Base-by-base conservation (phyloP, 2,113 vertebrate species). In the Pagrus major region DNA sequence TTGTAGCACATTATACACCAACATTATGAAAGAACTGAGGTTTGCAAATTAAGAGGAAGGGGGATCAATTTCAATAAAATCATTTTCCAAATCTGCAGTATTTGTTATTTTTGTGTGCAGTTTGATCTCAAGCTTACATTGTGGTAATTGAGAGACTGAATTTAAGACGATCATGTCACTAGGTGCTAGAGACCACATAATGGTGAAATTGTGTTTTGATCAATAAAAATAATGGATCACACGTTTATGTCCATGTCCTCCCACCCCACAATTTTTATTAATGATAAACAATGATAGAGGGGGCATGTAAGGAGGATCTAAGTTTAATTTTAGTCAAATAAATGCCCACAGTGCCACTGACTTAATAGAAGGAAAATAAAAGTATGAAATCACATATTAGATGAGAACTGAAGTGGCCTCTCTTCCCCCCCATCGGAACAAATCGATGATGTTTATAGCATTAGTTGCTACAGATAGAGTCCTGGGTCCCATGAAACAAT, bases 151-250 rank as follows among this genome's bases (percentile, higher is more conserved):
- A 52, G 1, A 6, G 21, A 21, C 15, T 35, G 10, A 9, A 65
- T 44, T 46, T 1, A 25, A 20, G 27, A 3, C 18, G 33, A 18
- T 58, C 1, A 12, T 42, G 6, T 68, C 21, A 44, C 18, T 12
- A 31, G 16, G 23, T 42, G 47, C 12, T 31, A 11, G 25, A 44
- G 15, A 1, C 6, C 41, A 15, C 12, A 33, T 14, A 9, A 27
- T 14, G 47, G 3, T 47, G 15, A 56, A 33, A 18, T 37, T 16
- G 2, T 54, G 52, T 80, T 68, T 61, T 66, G 27, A 71, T 58
- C 12, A 81, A 75, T 85, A 58, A 79, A 84, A 76, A 46, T 9
- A 29, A 55, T n/a, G 1, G 12, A 25, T 76, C 20, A 27, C 6
- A 16, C 29, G 16, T 73, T 31, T 35, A 49, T 51, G 7, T 31